phyloP scores from a whole-genome alignment of 2,888 invertebrate genomes.

The Eupsilia transversa region DNA sequence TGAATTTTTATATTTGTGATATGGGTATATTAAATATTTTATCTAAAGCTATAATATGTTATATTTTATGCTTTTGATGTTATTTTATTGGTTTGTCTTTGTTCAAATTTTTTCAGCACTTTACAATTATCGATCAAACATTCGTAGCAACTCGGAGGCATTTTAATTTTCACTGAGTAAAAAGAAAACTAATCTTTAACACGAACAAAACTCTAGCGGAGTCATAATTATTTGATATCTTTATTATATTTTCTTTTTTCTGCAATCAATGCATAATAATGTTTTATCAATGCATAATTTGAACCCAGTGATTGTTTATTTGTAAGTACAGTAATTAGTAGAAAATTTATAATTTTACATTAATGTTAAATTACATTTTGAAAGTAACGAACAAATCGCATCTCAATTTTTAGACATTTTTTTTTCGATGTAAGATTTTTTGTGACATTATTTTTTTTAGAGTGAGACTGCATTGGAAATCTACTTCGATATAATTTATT shows the following conservation, averaged over 20 bases:
- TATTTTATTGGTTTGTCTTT: constrained; percentile 45
- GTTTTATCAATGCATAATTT: constrained; percentile 63
- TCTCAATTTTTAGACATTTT: constrained; percentile 7
- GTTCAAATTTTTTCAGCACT: constrained; percentile 60
- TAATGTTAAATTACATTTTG: constrained; percentile 4
- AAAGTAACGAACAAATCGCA: constrained; percentile 26
- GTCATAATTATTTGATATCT: constrained; percentile 44
- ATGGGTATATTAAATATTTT: constrained; percentile 57
- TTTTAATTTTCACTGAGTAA: constrained; percentile 32
- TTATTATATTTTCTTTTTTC: constrained; percentile 41
- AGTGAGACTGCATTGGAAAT: constrained; percentile 60
- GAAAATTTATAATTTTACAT: constrained; percentile 17
- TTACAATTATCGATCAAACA: constrained; percentile 64
- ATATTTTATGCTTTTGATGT: constrained; percentile 51
- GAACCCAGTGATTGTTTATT: constrained; percentile 50
- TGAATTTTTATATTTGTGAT: constrained; percentile 66
- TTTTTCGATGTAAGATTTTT: constrained; percentile 19
- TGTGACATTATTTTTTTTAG: constrained; percentile 29
- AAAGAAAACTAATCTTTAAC: constrained; percentile 62
- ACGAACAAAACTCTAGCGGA: constrained; percentile 37
- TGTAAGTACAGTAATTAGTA: constrained; percentile 26
- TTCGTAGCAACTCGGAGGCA: constrained; percentile 62
- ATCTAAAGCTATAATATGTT: constrained; percentile 48
- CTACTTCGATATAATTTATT: constrained; percentile 58
- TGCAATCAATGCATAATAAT: constrained; percentile 64